phyloP scores from a whole-genome alignment of 2,113 vertebrate species.

The Lepus europaeus region DNA sequence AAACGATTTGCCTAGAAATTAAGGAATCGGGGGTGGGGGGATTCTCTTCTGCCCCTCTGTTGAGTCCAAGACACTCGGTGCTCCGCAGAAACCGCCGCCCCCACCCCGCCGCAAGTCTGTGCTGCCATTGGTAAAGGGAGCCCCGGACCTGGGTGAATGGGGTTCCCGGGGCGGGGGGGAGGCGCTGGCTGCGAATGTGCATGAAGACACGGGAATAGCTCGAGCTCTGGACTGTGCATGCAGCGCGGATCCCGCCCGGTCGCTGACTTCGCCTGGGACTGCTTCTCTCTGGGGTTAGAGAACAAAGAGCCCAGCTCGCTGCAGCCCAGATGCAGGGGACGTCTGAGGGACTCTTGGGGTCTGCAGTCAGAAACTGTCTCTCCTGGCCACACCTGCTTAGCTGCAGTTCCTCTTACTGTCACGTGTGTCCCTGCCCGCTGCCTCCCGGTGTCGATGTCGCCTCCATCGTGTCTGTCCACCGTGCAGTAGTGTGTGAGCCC shows the following conservation, averaged over 20 bases:
- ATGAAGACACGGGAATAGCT: constrained; percentile 73
- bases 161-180: constrained; percentile 77
- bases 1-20: constrained; percentile 76
- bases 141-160: constrained; percentile 74
- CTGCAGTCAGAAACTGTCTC: constrained; percentile 66
- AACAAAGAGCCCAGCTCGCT: constrained; percentile 74
- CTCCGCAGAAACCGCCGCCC: constrained; percentile 78
- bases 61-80: constrained; percentile 68
- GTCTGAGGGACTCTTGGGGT: constrained; percentile 60
- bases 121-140: constrained; percentile 78
- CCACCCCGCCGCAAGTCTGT: constrained; percentile 70
- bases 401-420: constrained; percentile 72
- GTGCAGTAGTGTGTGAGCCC: constrained; percentile 84
- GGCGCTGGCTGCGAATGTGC: constrained; percentile 79
- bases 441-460: constrained; percentile 69
- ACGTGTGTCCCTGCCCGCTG: constrained; percentile 37
- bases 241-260: constrained; percentile 70
- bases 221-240: constrained; percentile 79
- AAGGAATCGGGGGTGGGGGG: constrained; percentile 55
- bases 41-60: constrained; percentile 80
- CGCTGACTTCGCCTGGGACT: constrained; percentile 78
- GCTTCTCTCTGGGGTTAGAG: constrained; percentile 73
- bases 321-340: constrained; percentile 71
- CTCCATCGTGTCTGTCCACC: constrained; percentile 76
- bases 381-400: constrained; percentile 70